Evolutionary conservation across 2,888 invertebrate species (phyloP).

Genomic region (Nasonovia ribisnigri): DNA sequence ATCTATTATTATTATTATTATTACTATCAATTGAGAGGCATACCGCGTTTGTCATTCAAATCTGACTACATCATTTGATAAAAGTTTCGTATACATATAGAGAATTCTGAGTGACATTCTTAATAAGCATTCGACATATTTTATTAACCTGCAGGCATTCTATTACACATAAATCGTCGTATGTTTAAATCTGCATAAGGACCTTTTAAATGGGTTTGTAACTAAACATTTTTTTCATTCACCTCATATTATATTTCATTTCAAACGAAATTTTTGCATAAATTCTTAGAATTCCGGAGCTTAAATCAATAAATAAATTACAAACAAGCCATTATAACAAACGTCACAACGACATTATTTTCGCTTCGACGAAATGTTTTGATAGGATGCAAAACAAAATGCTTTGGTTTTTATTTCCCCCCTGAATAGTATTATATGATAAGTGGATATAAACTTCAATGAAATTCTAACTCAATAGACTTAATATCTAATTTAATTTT

Average conservation of each 20-base stretch:
- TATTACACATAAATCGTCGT: not conserved
- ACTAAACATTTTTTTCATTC: not conserved
- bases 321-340: no score
- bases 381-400: not conserved
- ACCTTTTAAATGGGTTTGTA: not conserved
- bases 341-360: not conserved
- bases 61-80: not conserved
- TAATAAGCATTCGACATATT: not conserved
- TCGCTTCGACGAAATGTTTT: not conserved
- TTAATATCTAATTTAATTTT: no score
- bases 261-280: not conserved
- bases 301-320: no score
- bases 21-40: not conserved
- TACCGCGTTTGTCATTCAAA: not conserved
- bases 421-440: not conserved
- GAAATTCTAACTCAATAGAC: not conserved
- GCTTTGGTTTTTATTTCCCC: not conserved
- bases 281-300: not conserved
- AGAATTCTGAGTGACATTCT: not conserved
- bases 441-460: not conserved
- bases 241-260: not conserved
- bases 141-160: not conserved
- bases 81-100: not conserved
- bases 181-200: not conserved
- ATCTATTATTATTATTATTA: no score